phyloP scores from a whole-genome alignment of 2,888 invertebrate species.

The Venusia cambrica region DNA sequence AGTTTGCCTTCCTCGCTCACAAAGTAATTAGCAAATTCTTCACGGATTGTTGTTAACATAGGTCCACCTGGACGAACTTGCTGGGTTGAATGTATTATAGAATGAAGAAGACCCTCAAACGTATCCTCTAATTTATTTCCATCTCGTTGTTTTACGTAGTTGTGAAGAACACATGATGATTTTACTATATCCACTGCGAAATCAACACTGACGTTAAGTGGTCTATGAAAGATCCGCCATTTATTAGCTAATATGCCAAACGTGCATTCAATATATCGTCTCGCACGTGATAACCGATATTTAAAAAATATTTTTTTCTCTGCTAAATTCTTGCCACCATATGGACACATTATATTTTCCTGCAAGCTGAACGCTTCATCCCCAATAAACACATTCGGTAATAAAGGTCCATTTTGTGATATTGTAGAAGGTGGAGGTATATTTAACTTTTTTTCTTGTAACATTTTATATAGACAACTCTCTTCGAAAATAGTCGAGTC shows the following conservation, averaged over 20 bases:
- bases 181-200: constrained; percentile 16
- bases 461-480: too few species aligned
- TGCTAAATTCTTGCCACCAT: constrained; percentile 20
- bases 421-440: constrained; percentile 21
- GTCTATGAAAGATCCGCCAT: constrained; percentile 22
- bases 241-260: constrained; percentile 25
- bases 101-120: too few species aligned
- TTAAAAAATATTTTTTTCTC: constrained; percentile 12
- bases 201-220: constrained; percentile 15
- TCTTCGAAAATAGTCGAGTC: constrained; percentile 30
- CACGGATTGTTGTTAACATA: too few species aligned
- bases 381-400: constrained; percentile 23
- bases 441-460: too few species aligned
- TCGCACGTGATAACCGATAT: constrained; percentile 10
- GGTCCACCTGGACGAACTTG: too few species aligned
- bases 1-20: too few species aligned
- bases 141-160: constrained; percentile 30
- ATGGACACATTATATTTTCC: constrained; percentile 19
- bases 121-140: constrained; percentile 30
- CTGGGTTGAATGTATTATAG: too few species aligned
- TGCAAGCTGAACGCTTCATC: constrained; percentile 22
- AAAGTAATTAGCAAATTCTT: too few species aligned
- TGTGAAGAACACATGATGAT: constrained; percentile 16
- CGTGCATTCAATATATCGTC: constrained; percentile 21
- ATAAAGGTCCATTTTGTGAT: constrained; percentile 11